phyloP scores from a whole-genome alignment of 2,888 invertebrate genomes.

The Tachina lurida region DNA sequence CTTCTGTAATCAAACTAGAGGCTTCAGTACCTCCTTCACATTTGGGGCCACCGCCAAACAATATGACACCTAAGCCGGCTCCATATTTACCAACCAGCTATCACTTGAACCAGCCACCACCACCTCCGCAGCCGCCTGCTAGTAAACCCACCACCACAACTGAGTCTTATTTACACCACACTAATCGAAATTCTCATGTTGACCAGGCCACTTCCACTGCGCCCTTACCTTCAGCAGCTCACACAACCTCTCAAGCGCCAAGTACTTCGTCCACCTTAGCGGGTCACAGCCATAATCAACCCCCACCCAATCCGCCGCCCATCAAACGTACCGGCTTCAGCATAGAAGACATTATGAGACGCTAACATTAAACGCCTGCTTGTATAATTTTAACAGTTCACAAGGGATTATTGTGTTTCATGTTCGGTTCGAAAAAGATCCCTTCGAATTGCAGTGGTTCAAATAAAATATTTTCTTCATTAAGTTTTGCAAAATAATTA shows the following conservation, averaged over 20 bases:
- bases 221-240: conserved; percentile 24
- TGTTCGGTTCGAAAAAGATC: background rate
- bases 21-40: conserved; percentile 64
- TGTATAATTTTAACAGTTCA: conserved; percentile 27
- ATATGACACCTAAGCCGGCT: conserved; percentile 80
- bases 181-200: conserved; percentile 41
- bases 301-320: conserved; percentile 80
- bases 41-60: conserved; percentile 60
- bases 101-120: conserved; percentile 53
- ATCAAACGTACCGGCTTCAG: conserved; percentile 92
- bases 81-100: conserved; percentile 64
- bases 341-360: conserved; percentile 95
- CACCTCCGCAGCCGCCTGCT: conserved; percentile 15
- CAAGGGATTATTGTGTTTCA: background rate
- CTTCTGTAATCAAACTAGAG: conserved; percentile 58
- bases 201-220: conserved; percentile 61
- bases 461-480: background rate
- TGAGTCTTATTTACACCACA: conserved; percentile 77
- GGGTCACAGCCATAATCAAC: conserved; percentile 72
- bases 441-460: background rate
- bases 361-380: conserved; percentile 82
- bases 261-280: conserved; percentile 61
- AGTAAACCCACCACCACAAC: conserved; percentile 43
- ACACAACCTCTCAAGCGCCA: conserved; percentile 26
- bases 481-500: background rate